Evolutionary conservation across 2,888 invertebrate genomes (phyloP), one percentile per base, ranked within the genome.

Genomic region (Artemia sinica): DNA sequence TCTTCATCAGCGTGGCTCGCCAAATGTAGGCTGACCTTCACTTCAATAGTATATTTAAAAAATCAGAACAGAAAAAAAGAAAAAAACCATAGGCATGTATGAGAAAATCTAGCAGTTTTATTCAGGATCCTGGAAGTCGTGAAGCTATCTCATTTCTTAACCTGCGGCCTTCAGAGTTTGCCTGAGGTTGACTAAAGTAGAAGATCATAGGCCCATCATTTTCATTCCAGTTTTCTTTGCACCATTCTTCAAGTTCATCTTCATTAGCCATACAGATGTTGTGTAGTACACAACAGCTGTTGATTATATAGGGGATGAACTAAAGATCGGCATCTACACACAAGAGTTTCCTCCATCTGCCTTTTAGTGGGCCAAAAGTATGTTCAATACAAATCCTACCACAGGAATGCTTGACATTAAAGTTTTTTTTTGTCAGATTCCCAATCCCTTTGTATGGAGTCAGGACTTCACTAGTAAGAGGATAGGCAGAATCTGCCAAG

Each of bases 1-100:
- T 51, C 52, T 51, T 51, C 52, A 51, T 51, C 52, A 51, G 52
- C 52, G 52, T 51, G 52, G 52, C 52, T 51, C 52, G 52, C 52
- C n/a, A n/a, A n/a, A n/a, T n/a, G n/a, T n/a, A n/a, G n/a, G n/a
- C n/a, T n/a, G n/a, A n/a, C n/a, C n/a, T n/a, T n/a, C n/a, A n/a
- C n/a, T n/a, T n/a, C n/a, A n/a, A n/a, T n/a, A n/a, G n/a, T n/a
- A n/a, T n/a, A 11, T n/a, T n/a, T n/a, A n/a, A n/a, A n/a, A n/a
- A n/a, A n/a, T n/a, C n/a, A 51, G 11, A 51, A 11, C 11, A 51
- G n/a, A 51, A 51, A 51, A 51, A n/a, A 51, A 51, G n/a, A 11
- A 51, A 51, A 51, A 51, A 51, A 51, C 52, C 52, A 51, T 51
- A 51, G 52, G 52, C n/a, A 51, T 51, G 52, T 51, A 51, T 51